These are phyloP conservation scores for Phytoseiulus persimilis DNA, from an alignment of 2,888 invertebrate genomes.

Conservation along the genomic window DNA sequence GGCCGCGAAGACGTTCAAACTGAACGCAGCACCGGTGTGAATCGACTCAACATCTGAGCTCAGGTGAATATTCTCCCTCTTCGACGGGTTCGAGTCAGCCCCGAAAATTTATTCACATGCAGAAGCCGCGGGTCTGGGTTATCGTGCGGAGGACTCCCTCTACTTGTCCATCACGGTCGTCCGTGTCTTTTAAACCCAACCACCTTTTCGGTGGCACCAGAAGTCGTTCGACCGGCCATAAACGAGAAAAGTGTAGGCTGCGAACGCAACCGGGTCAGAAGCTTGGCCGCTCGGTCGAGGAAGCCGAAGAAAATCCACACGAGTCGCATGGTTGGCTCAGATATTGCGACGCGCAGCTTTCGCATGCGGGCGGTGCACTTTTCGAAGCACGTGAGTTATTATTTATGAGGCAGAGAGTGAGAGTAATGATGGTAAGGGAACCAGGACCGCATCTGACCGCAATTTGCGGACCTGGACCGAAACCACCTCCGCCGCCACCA, in stretches of 20 bases:
- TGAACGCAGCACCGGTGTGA: no score
- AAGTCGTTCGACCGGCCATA: background rate
- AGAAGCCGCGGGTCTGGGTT: no score
- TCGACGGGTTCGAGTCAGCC: background rate
- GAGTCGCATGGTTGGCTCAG: background rate
- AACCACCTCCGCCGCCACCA: background rate
- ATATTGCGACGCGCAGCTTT: background rate
- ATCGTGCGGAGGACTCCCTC: no score
- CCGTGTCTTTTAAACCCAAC: background rate
- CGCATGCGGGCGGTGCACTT: background rate
- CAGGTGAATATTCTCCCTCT: background rate
- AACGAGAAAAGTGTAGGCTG: background rate
- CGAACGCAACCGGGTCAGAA: background rate
- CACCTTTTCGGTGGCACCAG: background rate
- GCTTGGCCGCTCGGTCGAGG: background rate
- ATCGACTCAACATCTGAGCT: background rate
- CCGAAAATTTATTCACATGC: no score
- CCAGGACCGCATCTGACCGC: background rate
- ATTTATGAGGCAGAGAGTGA: slow-evolving; percentile 36
- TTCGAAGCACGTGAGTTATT: slow-evolving; percentile 36
- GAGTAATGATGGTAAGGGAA: background rate
- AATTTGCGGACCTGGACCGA: background rate
- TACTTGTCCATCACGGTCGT: background rate
- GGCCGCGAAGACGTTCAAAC: no score
- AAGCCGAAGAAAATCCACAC: background rate